A percentile compares a stretch with the other conserved stretches of the same genome.
These are phyloP conservation scores for Glareola pratincola DNA, from an alignment of 2,113 vertebrate genomes.

Conservation along the genomic window DNA sequence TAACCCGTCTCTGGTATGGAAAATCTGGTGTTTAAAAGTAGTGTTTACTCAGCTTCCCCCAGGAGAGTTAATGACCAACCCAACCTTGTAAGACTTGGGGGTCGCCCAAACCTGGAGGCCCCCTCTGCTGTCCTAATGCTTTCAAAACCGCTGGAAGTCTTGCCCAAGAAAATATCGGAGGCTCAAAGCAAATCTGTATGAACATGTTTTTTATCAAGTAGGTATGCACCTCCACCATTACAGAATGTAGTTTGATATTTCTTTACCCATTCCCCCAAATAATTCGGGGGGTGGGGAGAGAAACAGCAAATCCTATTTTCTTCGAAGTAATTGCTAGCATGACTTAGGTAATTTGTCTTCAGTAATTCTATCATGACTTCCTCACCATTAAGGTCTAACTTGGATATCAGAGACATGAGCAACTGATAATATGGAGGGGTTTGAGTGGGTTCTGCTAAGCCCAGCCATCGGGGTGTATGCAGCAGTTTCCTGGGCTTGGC, in stretches of 20 bases:
- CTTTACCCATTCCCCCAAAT: background rate
- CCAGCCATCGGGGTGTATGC: rapidly evolving
- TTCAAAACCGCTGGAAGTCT: background rate
- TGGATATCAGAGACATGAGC: background rate
- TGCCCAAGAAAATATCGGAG: background rate
- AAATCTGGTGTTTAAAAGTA: background rate
- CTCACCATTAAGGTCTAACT: background rate
- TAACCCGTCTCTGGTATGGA: background rate
- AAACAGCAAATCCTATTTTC: background rate
- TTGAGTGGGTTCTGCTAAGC: background rate
- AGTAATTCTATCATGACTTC: background rate
- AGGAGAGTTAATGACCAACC: background rate
- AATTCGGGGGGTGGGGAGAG: background rate
- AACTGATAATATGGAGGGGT: background rate
- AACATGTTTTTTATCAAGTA: background rate
- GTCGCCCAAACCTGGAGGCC: background rate
- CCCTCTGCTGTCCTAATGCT: background rate
- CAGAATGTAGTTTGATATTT: background rate
- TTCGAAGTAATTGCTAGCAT: background rate
- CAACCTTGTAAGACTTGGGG: background rate
- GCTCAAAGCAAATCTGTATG: background rate
- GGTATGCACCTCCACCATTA: background rate
- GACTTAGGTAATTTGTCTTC: background rate
- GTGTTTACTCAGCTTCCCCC: background rate
- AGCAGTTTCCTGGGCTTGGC: background rate